These are phyloP conservation scores for Microctonus brassicae DNA, from an alignment of 2,888 invertebrate genomes.

Conservation along the genomic window DNA sequence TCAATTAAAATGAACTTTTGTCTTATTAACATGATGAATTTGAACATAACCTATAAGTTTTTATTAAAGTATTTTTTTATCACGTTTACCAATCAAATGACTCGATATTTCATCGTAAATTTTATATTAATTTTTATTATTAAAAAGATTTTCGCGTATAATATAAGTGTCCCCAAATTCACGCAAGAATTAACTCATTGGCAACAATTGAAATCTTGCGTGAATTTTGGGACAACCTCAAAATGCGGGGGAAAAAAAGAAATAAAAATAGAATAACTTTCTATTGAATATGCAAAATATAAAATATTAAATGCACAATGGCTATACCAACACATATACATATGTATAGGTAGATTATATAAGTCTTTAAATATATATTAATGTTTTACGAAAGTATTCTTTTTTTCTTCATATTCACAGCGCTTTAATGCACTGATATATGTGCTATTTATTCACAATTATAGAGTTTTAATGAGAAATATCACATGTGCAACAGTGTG, in stretches of 20 bases:
- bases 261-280: not conserved
- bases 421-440: not conserved
- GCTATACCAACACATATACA: conserved; percentile 3
- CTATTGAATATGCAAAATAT: not conserved
- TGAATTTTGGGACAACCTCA: too few species aligned
- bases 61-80: conserved; percentile 20
- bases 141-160: not conserved
- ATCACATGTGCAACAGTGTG: not conserved
- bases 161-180: too few species aligned
- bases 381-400: not conserved
- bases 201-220: too few species aligned
- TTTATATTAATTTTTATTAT: not conserved
- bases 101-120: not conserved
- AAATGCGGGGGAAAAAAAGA: too few species aligned
- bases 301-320: not conserved
- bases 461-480: not conserved
- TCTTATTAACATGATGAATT: not conserved
- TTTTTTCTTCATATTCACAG: not conserved
- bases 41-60: not conserved
- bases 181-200: too few species aligned
- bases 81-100: conserved; percentile 6
- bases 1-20: not conserved
- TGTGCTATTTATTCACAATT: not conserved
- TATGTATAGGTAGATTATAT: not conserved
- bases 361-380: not conserved